Base-by-base conservation (phyloP, 2,797 vertebrate species). In the Melanotaenia boesemani region DNA sequence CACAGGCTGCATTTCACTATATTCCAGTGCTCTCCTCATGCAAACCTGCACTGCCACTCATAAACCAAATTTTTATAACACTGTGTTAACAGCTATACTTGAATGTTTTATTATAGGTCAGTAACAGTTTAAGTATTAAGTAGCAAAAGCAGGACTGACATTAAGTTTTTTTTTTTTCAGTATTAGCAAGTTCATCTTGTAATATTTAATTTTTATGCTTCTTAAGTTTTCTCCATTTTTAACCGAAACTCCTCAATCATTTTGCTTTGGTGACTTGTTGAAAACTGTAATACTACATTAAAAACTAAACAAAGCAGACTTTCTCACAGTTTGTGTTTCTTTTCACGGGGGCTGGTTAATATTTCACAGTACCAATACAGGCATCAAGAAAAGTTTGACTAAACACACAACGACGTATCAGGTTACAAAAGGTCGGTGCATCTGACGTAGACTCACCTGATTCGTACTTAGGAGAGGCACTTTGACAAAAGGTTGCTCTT, bases 251-350 rank as follows among this genome's bases (percentile, higher is more conserved):
- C 64, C 63, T 20, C 70, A 55, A 24, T 67, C 0, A 37, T 69
- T 88, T 76, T 70, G 54, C 63, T 79, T 75, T 52, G 16, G 22
- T 70, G 13, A 76, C 5, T 12, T 36, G 2, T 34, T 65, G 41
- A 54, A 39, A 77, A 74, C 39, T 80, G 34, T 84, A 54, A 82
- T 26, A 22, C 66, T 54, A 32, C 68, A 91, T 85, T 83, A 88
- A 92, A 86, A 78, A 73, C 7, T n/a, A 85, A 67, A 67, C 12
- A 67, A 50, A 56, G 37, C 32, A 32, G 6, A 7, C 34, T 67
- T 77, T 63, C 2, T 71, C 37, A 44, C 0, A 5, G 15, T 2
- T 77, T 56, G 12, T 59, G 66, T 70, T 80, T 71, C n/a, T 72
- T 70, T 78, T 4, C 12, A 39, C 20, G 5, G 3, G 10, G 28